Base-by-base conservation (phyloP, 2,888 invertebrate genomes). In the Melanophora roralis region DNA sequence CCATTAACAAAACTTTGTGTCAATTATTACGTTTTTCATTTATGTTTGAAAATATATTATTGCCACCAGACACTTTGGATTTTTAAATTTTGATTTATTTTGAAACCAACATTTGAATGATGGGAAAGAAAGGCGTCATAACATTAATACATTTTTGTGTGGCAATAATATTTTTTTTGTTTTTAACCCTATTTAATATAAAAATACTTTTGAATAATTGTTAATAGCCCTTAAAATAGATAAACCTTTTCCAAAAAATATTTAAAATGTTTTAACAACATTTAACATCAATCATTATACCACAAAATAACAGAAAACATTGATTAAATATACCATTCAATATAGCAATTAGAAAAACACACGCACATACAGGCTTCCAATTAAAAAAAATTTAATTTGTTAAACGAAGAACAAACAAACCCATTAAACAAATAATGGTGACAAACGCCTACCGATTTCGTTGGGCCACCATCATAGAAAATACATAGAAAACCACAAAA, bases 401-500 rank as follows among this genome's bases (percentile, higher is more conserved):
- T 64, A 68, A 55, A 71, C 8, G n/a, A 47, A 51, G 38, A 68
- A 11, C 32, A 8, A 45, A 11, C 32, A 47, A 57, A 34, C 7
- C 23, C 9, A 73, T 57, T 14, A 57, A 47, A 49, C 38, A 73
- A 65, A 74, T 69, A 78, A 69, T 47, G 79, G 79, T 76, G 80
- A 80, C 72, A 80, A 80, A 76, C 80, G 72, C 75, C 80, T 68
- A 76, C 75, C 67, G 75, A 64, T 72, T 57, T 8, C 57, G 36
- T 47, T 62, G 80, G 45, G 4, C 80, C 80, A 80, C 75, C 80
- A 68, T 59, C 23, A 62, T 47, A 68, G 80, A 68, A 51, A n/a
- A 47, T 72, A 57, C 57, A 45, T 49, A 16, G 67, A 59, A 80
- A 72, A 72, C 57, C 64, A 49, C 68, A 68, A 59, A 55, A 47